phyloP scores from a whole-genome alignment of 2,888 invertebrate genomes.

The Cosmia trapezina region DNA sequence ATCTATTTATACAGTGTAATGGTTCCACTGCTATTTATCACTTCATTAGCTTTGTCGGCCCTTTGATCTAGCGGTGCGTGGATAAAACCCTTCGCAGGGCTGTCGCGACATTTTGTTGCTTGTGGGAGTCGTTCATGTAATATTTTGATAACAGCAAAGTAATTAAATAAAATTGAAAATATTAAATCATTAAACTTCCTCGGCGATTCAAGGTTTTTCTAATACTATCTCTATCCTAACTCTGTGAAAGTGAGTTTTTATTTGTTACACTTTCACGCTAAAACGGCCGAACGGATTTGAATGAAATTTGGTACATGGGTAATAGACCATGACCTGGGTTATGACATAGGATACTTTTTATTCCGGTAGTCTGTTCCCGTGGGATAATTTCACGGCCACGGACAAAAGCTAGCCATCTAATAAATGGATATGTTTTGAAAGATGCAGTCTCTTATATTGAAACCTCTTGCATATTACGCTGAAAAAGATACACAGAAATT shows the following conservation, averaged over 20 bases:
- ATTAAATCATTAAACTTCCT: not conserved
- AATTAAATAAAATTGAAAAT: too few species aligned
- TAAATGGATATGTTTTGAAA: not conserved
- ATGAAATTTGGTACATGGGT: too few species aligned
- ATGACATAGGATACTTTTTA: too few species aligned
- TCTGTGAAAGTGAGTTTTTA: too few species aligned
- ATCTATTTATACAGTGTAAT: conserved; percentile 64
- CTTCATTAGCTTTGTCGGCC: conserved; percentile 73
- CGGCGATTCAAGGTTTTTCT: not conserved
- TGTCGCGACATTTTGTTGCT: conserved; percentile 29
- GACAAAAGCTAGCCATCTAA: not conserved
- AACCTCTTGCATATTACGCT: not conserved
- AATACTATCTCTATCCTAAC: not conserved
- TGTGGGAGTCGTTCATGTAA: not conserved
- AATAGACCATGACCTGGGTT: too few species aligned
- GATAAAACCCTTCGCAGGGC: conserved; percentile 62
- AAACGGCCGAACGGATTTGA: too few species aligned
- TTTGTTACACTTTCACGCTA: too few species aligned
- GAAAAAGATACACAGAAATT: too few species aligned
- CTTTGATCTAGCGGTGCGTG: conserved; percentile 72
- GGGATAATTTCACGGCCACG: too few species aligned
- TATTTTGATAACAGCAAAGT: not conserved
- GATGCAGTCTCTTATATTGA: not conserved
- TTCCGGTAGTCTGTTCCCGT: too few species aligned
- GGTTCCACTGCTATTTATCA: conserved; percentile 70